Base-by-base conservation (phyloP, 2,888 invertebrate species). In the Trilocha varians region DNA sequence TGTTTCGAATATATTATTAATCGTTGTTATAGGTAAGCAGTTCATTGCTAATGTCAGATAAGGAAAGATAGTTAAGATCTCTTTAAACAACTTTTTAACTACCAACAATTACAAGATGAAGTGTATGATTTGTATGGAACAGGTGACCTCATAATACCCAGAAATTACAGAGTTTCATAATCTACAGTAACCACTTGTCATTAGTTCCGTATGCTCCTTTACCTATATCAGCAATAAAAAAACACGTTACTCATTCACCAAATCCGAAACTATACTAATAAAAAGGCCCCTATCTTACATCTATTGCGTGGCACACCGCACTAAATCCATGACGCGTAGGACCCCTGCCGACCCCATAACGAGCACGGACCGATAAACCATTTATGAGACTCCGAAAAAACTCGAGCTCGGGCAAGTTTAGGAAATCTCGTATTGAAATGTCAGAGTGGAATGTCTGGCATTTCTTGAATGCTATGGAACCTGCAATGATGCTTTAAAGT, bases 361-460 rank as follows among this genome's bases (percentile, higher is more conserved):
- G 57, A 56, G 41, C 52, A 57, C 57, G 53, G 54, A 37, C 41
- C 57, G 49, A 62, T 63, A 62, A 65, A 62, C 45, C 56, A 48
- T 53, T 65, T 62, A 58, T 44, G 41, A 44, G 52, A 43, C 11
- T 25, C 25, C 5, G 5, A 11, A 25, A 11, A 25, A 9, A 25
- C 25, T 11, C 6, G 25, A 25, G 8, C 25, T 11, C 25, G 25
- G 8, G 25, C 6, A 25, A 25, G 8, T 25, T 25, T 25, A 25
- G 11, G 25, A 25, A 34, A 13, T 34, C 3, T 52, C 45, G 53
- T 53, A 62, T 60, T 65, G 59, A 65, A 67, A 70, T 62, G 62
- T 67, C 62, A 65, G 54, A 48, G 46, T 45, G 37, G 35, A 50
- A 49, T 45, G 50, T 17, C 34, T 34, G 33, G 34, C 13, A 39